Conservation (phyloP, 2,113 vertebrate genomes). For the Phycodurus eques region DNA sequence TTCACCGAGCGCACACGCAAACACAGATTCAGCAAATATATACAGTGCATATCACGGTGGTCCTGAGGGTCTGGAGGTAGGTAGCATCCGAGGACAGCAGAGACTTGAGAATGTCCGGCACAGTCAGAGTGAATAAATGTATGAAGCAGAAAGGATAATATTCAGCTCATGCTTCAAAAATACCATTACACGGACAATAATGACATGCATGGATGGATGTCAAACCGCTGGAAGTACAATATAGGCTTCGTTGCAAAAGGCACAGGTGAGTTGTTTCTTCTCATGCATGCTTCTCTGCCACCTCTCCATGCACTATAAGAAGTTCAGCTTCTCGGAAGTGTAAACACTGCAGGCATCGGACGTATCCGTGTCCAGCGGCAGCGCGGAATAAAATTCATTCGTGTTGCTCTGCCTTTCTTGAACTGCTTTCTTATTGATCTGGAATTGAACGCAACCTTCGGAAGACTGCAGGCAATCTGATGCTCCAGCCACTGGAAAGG, state of each 20-base stretch:
- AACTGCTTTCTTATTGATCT: conserved; percentile 51
- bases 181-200: conserved; percentile 1
- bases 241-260: conserved; percentile 36
- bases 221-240: conserved; percentile 14
- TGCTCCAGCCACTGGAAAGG: conserved; percentile 50
- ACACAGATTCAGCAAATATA: conserved; percentile 33
- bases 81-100: conserved; percentile 31
- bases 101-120: conserved; percentile 36
- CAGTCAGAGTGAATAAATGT: conserved; percentile 21
- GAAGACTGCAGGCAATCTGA: conserved; percentile 68
- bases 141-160: conserved; percentile 26
- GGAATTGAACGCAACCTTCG: conserved; percentile 63
- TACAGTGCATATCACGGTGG: conserved; percentile 47
- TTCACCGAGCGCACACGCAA: conserved; percentile 14
- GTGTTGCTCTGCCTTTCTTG: conserved; percentile 27
- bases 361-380: conserved; percentile 62
- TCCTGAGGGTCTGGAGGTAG: conserved; percentile 72
- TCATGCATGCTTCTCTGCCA: background rate
- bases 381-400: conserved; percentile 48
- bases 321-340: conserved; percentile 70
- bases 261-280: conserved; percentile 38
- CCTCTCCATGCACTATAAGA: conserved; percentile 41
- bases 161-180: conserved; percentile 37
- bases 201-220: conserved; percentile 9
- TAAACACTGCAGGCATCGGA: conserved; percentile 63